Evolutionary conservation across 2,113 vertebrate species (phyloP).

Genomic region (Smithornis capensis): DNA sequence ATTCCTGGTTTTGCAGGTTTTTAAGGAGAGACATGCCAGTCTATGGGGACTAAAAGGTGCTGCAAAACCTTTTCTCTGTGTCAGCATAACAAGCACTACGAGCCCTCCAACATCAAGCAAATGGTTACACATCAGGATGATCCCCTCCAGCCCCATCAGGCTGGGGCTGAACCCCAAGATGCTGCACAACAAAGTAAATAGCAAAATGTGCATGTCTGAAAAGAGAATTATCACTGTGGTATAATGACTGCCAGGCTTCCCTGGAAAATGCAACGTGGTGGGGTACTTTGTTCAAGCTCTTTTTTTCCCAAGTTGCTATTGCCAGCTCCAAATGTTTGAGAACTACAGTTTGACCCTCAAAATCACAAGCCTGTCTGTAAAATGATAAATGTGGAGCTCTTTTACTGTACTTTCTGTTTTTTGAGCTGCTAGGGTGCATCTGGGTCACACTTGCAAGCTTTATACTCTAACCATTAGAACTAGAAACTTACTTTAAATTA

Average conservation of each 20-base stretch:
- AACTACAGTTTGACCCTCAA: conserved; percentile 34
- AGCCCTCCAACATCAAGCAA: background rate
- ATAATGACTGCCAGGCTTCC: background rate
- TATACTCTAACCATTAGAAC: conserved; percentile 48
- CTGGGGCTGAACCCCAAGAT: background rate
- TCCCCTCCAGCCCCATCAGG: background rate
- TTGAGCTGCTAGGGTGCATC: conserved; percentile 25
- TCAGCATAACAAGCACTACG: background rate
- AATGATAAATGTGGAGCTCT: conserved; percentile 7
- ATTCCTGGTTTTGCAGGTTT: background rate
- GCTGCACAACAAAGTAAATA: background rate
- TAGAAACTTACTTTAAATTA: conserved; percentile 45
- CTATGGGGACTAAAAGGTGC: background rate
- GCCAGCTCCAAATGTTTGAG: conserved; percentile 32
- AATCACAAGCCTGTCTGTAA: conserved; percentile 13
- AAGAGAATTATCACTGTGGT: background rate
- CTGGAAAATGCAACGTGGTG: conserved; percentile 6
- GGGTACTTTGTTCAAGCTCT: background rate
- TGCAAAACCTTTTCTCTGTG: background rate
- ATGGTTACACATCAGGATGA: fast-evolving
- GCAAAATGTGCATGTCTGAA: background rate
- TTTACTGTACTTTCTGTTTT: conserved; percentile 40
- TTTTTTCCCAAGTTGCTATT: background rate
- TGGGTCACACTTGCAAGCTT: conserved; percentile 59
- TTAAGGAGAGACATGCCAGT: background rate